Percentiles rank a stretch among this genome's conserved stretches.
Conservation (phyloP, 2,797 vertebrate species). For the Otolemur crassicaudatus region DNA sequence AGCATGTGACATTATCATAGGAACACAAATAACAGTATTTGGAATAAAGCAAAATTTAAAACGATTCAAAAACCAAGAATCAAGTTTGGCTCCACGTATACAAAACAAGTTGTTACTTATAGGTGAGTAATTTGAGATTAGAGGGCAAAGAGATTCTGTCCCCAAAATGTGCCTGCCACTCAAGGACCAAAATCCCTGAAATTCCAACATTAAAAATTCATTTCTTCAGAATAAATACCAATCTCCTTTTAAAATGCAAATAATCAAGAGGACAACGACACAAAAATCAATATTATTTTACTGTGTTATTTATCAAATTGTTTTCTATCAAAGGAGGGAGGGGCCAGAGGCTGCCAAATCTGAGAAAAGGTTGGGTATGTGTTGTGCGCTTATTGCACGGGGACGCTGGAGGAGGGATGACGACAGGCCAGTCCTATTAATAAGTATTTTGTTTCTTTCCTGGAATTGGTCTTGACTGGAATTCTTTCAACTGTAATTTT, state of each 20-base stretch:
- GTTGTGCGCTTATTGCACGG: not conserved
- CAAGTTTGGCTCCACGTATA: not conserved
- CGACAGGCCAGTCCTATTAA: not conserved
- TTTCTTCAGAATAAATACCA: constrained; percentile 63
- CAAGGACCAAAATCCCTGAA: constrained; percentile 50
- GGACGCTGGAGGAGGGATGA: not conserved
- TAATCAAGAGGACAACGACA: constrained; percentile 11
- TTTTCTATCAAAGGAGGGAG: constrained; percentile 47
- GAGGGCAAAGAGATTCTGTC: not conserved
- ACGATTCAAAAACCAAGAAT: not conserved
- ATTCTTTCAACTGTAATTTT: not conserved
- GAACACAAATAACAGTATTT: not conserved
- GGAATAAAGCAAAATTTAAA: constrained; percentile 21
- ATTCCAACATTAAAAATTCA: constrained; percentile 45
- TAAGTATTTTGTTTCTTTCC: not conserved
- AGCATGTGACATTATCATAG: not conserved
- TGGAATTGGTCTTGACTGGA: not conserved
- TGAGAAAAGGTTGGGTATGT: not conserved
- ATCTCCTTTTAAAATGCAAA: constrained; percentile 67
- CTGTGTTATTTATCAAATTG: constrained; percentile 65
- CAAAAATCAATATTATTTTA: constrained; percentile 65
- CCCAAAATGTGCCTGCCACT: not conserved
- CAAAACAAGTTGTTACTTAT: not conserved
- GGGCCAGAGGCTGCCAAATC: not conserved
- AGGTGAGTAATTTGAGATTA: not conserved